These are phyloP conservation scores for Brassicogethes aeneus DNA, from an alignment of 2,888 invertebrate genomes.

Conservation along the genomic window DNA sequence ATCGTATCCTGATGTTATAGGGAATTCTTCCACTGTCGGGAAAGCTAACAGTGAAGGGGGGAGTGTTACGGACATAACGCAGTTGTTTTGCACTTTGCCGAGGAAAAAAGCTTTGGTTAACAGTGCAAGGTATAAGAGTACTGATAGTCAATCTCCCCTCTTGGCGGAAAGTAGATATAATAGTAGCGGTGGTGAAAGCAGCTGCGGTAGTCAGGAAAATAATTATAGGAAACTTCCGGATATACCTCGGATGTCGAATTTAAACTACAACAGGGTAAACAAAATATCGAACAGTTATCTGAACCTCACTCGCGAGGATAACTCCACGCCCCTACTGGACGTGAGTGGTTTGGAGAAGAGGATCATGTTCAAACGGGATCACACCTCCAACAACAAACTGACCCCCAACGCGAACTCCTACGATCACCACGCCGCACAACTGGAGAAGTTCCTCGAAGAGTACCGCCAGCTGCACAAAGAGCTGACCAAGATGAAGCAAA, in stretches of 20 bases:
- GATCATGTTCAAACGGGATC: constrained; percentile 22
- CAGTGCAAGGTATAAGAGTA: constrained; percentile 34
- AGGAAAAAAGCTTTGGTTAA: constrained; percentile 29
- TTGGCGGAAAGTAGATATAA: constrained; percentile 61
- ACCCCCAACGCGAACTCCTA: constrained; percentile 47
- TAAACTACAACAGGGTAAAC: constrained; percentile 35
- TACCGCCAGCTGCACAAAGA: constrained; percentile 70
- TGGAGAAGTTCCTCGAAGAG: constrained; percentile 71
- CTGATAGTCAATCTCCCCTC: constrained; percentile 68
- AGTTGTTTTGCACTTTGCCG: constrained; percentile 60
- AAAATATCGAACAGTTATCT: constrained; percentile 62
- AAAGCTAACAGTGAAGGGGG: constrained; percentile 37
- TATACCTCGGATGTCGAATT: constrained; percentile 29
- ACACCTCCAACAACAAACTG: constrained; percentile 18
- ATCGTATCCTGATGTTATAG: constrained; percentile 37
- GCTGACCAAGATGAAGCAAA: constrained; percentile 71
- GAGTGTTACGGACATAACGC: constrained; percentile 35
- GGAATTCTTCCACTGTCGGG: constrained; percentile 28
- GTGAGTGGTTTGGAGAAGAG: constrained; percentile 46
- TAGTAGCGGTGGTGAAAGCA: constrained; percentile 61
- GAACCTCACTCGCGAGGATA: constrained; percentile 51
- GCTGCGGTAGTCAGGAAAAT: constrained; percentile 40
- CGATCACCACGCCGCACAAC: constrained; percentile 70
- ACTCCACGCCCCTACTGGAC: constrained; percentile 55
- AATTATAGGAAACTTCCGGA: constrained; percentile 46